Conservation (phyloP, 2,113 vertebrate genomes). For the Conger conger region DNA sequence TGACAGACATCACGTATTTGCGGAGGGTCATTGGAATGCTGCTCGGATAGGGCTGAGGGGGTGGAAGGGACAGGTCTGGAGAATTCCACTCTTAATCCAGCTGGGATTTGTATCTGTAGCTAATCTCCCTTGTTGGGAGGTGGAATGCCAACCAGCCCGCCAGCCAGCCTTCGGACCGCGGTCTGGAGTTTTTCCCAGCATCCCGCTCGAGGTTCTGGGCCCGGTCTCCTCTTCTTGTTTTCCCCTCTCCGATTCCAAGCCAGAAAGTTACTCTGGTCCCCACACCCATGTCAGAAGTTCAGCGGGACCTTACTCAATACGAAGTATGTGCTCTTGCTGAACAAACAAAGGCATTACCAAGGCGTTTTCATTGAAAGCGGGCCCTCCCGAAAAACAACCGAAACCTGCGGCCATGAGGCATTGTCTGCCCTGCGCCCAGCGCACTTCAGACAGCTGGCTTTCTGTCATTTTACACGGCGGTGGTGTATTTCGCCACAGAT, state of each 20-base stretch:
- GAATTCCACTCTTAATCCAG: slow-evolving; percentile 39
- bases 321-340: background rate
- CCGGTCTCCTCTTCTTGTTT: background rate
- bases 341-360: background rate
- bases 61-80: slow-evolving; percentile 20
- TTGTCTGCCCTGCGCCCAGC: background rate
- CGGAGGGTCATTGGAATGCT: slow-evolving; percentile 35
- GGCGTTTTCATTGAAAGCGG: background rate
- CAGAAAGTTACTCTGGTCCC: background rate
- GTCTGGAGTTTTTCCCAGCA: background rate
- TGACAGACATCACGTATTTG: too few species aligned
- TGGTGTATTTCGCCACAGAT: background rate
- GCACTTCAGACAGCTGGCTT: background rate
- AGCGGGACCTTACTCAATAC: background rate
- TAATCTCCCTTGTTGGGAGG: slow-evolving; percentile 15
- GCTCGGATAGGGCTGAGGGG: background rate
- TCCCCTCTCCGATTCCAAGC: background rate
- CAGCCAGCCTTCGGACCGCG: background rate
- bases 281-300: slow-evolving; percentile 14
- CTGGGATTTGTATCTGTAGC: slow-evolving; percentile 27
- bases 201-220: background rate
- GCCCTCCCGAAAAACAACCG: background rate
- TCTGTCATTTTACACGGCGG: background rate
- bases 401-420: background rate
- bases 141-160: background rate